Base-by-base conservation (phyloP, 2,888 invertebrate species). In the Megastigmus dorsalis region DNA sequence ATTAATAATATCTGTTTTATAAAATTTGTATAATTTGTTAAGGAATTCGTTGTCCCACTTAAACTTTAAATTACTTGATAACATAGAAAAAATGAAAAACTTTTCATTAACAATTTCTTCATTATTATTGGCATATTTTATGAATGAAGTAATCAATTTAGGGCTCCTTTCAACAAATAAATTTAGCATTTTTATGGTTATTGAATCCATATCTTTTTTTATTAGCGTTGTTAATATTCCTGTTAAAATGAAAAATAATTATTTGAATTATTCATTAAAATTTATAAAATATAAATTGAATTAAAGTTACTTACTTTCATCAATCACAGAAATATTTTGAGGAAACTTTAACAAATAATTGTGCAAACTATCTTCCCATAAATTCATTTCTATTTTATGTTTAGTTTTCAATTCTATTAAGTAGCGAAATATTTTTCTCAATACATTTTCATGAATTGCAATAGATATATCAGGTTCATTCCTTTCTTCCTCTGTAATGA, bases 61-160 rank as follows among this genome's bases (percentile, higher is more conserved):
- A 66, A 80, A 88, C 86, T 77, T 88, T 82, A 78, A 83, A 83
- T 88, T 91, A 82, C 81, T 89, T 76, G 81, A 90, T 81, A 77
- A 89, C 57, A 94, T 83, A 0, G 93, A 92, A 80, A 94, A 90
- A 1, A 93, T 89, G 1, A 93, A 83, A 81, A 92, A 92, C 82
- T 92, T 91, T 82, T 92, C 92, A 10, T 89, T 86, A 48, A 92
- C 84, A 57, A 91, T 85, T 60, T 89, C 89, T 0, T 89, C 83
- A 77, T 79, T 76, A 4, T 85, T 88, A 1, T 81, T 75, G 0
- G 91, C 83, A 83, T 90, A 89, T 79, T 90, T 88, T 74, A 88
- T 87, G 72, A 92, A 89, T 30, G 88, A 81, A 15, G 88, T 83
- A 77, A 90, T 86, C 10, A 91, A 89, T 78, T 88, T 89, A 3